Evolutionary conservation across 2,888 invertebrate genomes (phyloP), one percentile per base, ranked within the genome.

Genomic region (Ochropleura plecta): DNA sequence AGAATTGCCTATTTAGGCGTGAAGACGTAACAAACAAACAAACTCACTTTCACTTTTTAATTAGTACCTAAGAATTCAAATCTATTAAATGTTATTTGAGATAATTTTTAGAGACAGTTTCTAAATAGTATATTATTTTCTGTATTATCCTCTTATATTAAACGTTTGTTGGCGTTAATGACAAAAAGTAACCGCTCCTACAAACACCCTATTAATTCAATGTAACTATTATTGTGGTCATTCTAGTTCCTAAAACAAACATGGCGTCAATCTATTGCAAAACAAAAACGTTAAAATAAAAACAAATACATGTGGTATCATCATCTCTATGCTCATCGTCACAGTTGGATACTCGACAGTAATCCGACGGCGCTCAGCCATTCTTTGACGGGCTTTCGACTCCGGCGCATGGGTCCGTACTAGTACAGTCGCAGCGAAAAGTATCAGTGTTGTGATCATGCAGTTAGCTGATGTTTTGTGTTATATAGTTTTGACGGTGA

Each of bases 401-500:
- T 84, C 44, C 78, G 68, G 46, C 89, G 85, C 88, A 93, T 93
- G 93, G 90, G 71, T 44, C 59, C 68, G 16, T 42, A 55, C 9
- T 57, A 73, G 64, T 75, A 76, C 70, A 57, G 62, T 57, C 72
- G 60, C 67, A 71, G 44, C 42, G 51, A 73, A 76, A 71, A 70
- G 57, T 76, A 79, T 79, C 78, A 73, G 90, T 90, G 90, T 82
- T 86, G 89, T 90, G 89, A 92, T 85, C 80, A 95, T 96, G 95
- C 91, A 91, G 91, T 85, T 93, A 5, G 73, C 86, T 55, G 90
- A 92, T 79, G 79, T 89, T 42, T 84, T 93, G 75, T 93, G 92
- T 90, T 95, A 88, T 88, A 87, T 90, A 49, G 73, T 95, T 80
- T 90, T 95, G 76, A 91, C 87, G 92, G 95, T 96, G 75, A 94